Evolutionary conservation across 1,140 invertebrate genomes (phyloP).

Genomic region (Chironomus tepperi): DNA sequence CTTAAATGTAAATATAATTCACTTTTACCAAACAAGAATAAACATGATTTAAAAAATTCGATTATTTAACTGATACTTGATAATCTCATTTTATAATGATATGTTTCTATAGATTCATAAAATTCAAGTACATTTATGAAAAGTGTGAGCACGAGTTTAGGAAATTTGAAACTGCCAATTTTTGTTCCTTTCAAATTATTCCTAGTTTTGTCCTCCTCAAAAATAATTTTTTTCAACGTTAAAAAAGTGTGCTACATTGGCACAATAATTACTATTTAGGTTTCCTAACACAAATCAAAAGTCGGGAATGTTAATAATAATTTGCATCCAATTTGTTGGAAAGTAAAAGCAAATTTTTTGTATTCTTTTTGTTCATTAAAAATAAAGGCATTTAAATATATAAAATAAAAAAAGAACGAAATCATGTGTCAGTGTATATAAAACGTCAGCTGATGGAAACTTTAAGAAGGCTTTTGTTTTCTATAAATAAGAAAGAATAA

Average conservation of each 20-base stretch:
- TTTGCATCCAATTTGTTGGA: background rate
- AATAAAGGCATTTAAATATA: no score
- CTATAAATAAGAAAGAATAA: no score
- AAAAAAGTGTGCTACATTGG: background rate
- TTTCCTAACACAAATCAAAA: background rate
- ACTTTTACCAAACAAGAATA: no score
- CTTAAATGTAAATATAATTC: background rate
- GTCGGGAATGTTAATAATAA: background rate
- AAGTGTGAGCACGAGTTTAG: background rate
- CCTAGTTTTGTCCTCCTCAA: background rate
- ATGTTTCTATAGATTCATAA: background rate
- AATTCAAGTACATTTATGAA: background rate
- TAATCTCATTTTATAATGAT: no score
- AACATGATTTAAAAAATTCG: no score
- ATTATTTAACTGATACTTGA: no score
- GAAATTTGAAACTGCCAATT: slow-evolving; percentile 21
- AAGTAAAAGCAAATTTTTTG: slow-evolving; percentile 1
- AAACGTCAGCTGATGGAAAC: slow-evolving; percentile 5
- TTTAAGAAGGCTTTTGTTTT: background rate
- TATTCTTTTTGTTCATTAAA: background rate
- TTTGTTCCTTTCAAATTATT: background rate
- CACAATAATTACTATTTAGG: slow-evolving; percentile 13
- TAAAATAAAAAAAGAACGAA: no score
- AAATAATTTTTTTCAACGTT: background rate
- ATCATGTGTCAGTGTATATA: background rate